Conservation (phyloP, 2,888 invertebrate genomes). For the Rutpela maculata region DNA sequence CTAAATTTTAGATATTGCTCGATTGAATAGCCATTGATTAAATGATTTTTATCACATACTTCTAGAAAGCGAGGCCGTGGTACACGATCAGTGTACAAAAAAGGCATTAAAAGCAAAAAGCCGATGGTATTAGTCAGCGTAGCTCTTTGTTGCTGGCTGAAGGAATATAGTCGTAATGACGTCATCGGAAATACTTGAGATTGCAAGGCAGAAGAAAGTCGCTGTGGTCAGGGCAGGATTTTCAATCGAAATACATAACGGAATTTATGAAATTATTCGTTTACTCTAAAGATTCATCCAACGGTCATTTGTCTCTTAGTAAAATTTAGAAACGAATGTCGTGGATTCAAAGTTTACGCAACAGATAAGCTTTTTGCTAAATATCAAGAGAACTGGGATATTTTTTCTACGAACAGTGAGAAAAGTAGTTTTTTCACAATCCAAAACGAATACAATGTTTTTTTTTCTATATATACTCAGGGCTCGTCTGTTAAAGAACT, state of each 20-base stretch:
- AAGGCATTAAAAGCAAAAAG: slow-evolving; percentile 37
- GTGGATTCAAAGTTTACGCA: too few relatives aligned
- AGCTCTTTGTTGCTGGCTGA: slow-evolving; percentile 36
- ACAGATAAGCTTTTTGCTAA: too few relatives aligned
- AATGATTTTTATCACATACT: slow-evolving; percentile 32
- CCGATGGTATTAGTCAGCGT: slow-evolving; percentile 36
- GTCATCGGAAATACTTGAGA: slow-evolving; percentile 63
- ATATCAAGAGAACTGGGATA: too few relatives aligned
- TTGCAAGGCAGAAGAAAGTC: slow-evolving; percentile 56
- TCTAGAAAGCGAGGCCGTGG: slow-evolving; percentile 24
- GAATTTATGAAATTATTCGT: too few relatives aligned
- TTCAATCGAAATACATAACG: neutral
- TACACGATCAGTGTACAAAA: slow-evolving; percentile 36
- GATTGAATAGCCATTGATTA: slow-evolving; percentile 29
- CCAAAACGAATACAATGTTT: too few relatives aligned
- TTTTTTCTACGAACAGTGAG: too few relatives aligned
- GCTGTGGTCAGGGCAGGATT: slow-evolving; percentile 25
- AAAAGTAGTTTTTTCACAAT: too few relatives aligned
- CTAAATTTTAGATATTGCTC: slow-evolving; percentile 3
- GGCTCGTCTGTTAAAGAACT: too few relatives aligned
- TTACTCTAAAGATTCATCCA: too few relatives aligned
- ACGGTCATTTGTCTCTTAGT: too few relatives aligned
- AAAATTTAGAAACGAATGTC: too few relatives aligned
- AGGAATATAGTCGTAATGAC: slow-evolving; percentile 50
- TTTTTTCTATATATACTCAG: too few relatives aligned